A percentile compares a stretch with the other conserved stretches of the same genome.
Evolutionary conservation across 2,797 vertebrate genomes (phyloP).

Genomic region (Mus spretus): DNA sequence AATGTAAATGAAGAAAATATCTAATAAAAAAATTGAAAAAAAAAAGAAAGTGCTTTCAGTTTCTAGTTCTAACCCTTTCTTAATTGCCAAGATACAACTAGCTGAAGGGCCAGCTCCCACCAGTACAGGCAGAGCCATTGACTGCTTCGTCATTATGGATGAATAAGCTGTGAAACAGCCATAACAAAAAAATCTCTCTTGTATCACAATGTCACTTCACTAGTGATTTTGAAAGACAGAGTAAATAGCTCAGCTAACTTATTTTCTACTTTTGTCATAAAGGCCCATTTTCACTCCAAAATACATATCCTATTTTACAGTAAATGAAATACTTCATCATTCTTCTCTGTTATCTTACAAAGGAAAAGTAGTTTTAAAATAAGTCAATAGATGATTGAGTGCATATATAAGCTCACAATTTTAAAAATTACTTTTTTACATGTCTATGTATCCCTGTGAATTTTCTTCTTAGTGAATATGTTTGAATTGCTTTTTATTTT

Average conservation of each 20-base stretch:
- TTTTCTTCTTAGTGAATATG: not conserved
- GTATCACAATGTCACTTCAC: not conserved
- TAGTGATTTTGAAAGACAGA: slow-evolving; percentile 22
- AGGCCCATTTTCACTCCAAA: not conserved
- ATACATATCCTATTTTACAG: not conserved
- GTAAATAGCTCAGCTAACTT: not conserved
- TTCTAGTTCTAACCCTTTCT: too few species aligned
- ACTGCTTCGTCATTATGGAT: too few species aligned
- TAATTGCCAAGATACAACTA: not conserved
- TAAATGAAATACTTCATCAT: not conserved
- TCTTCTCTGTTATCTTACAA: not conserved
- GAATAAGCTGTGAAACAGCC: not conserved
- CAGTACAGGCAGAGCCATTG: not conserved
- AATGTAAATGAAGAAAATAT: too few species aligned
- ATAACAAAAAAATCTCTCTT: too few species aligned
- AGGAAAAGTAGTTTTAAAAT: not conserved
- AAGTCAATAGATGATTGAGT: not conserved
- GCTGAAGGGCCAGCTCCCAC: not conserved
- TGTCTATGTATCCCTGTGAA: not conserved
- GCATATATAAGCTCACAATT: not conserved
- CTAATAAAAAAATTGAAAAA: too few species aligned
- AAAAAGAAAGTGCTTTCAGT: too few species aligned
- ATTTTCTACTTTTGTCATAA: not conserved
- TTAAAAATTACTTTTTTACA: not conserved
- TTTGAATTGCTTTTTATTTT: not conserved